Evolutionary conservation across 2,888 invertebrate species (phyloP), one percentile per base, ranked within the genome.

Genomic region (Nomada flava): DNA sequence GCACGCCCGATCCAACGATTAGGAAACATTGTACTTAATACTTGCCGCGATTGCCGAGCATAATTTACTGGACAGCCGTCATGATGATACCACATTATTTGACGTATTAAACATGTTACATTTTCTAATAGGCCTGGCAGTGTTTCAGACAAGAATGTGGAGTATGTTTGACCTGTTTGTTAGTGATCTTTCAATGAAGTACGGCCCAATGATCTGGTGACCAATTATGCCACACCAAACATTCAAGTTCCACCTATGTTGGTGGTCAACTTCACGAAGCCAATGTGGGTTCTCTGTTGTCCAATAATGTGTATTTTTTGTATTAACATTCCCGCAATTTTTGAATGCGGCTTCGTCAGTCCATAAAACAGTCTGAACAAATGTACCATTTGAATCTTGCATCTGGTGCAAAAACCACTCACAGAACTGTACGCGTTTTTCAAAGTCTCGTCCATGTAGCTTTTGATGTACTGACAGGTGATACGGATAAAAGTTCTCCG

Each of bases 61-160:
- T 29, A 29, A 29, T 29, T 5, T 29, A 0, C 4, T 29, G 29
- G 29, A 29, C 29, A 29, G 29, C 29, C 29, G 26, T 52, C 53
- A n/a, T n/a, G 36, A 20, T 55, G 67, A 42, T 44, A 57, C 44
- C 57, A 18, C 44, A 67, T 67, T 67, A 29, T 29, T 36, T 53
- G 13, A 42, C 53, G 52, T 67, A 20, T 53, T 53, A 20, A 67
- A 20, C 36, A 29, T 15, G 65, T 20, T 36, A 67, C n/a, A 50
- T 42, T 36, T 42, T 67, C 15, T 67, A 20, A 59, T 10, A 47
- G 23, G 20, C 13, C 47, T 47, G 47, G 15, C 23, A 63, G 47
- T 47, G 18, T 29, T 52, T 18, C 29, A 55, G 23, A 42, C 20
- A 67, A 42, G 20, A 55, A 67, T 47, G n/a, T 60, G 9, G 15